Evolutionary conservation across 2,888 invertebrate genomes (phyloP), one percentile per base, ranked within the genome.

Genomic region (Cephus pygmeus): DNA sequence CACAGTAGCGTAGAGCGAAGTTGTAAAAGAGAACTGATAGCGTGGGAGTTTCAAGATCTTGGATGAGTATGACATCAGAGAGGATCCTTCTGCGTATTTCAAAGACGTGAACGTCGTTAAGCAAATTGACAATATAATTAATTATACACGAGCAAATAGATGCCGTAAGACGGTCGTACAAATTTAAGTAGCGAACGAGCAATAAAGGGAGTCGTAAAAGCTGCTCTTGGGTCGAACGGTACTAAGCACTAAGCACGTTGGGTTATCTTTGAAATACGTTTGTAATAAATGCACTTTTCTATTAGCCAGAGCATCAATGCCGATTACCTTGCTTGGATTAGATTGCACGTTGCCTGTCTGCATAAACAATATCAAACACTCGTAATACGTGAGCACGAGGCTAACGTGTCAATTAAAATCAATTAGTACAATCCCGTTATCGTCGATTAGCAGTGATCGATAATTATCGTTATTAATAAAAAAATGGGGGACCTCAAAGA

Each of bases 391-490:
- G 71, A 15, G 79, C 76, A 84, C 80, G 76, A 83, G 83, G 83
- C 79, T 81, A 85, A 85, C 85, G 80, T 82, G 86, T 85, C 86
- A 82, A 86, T 85, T 85, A 86, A 84, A 85, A 84, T 82, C 84
- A 81, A 83, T 84, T 80, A 33, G 80, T 82, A 81, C 31, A 23
- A 31, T 6, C 31, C 33, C 31, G 71, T 34, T 71, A 71, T 71
- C 31, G 31, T 12, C 71, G 71, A 71, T 71, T 71, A 71, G 12
- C 34, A 34, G 71, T 23, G 56, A 56, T 56, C 56, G 56, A 23
- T 56, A 56, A 56, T 56, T 56, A 56, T 23, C 56, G 56, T 56
- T 56, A 56, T 56, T 56, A 56, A 56, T 56, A 56, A 56, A 40
- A 40, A 71, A 12, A 15, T 31, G 31, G 12, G 31, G 31, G 31